phyloP scores from a whole-genome alignment of 2,797 vertebrate genomes.

The Taeniopygia guttata region DNA sequence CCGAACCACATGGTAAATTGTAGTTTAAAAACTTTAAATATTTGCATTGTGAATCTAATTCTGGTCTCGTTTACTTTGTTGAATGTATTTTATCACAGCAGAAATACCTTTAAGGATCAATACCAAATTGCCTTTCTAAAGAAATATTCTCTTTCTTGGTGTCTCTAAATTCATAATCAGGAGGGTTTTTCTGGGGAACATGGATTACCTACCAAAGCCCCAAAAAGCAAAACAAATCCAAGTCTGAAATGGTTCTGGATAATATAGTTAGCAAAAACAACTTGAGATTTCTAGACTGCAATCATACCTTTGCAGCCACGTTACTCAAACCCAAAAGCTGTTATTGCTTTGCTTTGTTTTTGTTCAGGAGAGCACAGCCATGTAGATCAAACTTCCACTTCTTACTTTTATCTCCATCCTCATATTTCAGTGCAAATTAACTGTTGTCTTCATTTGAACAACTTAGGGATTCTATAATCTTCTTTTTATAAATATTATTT shows the following conservation, averaged over 20 bases:
- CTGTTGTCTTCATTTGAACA: background rate
- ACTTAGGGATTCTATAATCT: background rate
- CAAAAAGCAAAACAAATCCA: background rate
- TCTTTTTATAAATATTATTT: background rate
- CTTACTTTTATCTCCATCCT: slow-evolving; percentile 8
- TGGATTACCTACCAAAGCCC: background rate
- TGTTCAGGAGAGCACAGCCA: background rate
- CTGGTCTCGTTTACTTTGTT: background rate
- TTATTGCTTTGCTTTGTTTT: background rate
- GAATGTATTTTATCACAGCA: background rate
- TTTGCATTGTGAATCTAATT: background rate
- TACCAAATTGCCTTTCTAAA: background rate
- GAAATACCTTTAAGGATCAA: background rate
- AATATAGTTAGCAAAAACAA: background rate
- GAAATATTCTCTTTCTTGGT: background rate
- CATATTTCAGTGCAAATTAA: slow-evolving; percentile 1
- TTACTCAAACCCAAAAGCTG: background rate
- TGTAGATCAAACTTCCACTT: background rate
- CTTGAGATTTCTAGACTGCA: background rate
- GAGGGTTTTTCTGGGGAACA: background rate
- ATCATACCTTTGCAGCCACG: background rate
- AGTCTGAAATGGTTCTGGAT: background rate
- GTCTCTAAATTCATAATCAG: background rate
- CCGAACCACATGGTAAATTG: background rate
- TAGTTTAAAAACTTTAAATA: background rate